Evolutionary conservation across 2,113 vertebrate species (phyloP), one percentile per base, ranked within the genome.

Genomic region (Larimichthys crocea): DNA sequence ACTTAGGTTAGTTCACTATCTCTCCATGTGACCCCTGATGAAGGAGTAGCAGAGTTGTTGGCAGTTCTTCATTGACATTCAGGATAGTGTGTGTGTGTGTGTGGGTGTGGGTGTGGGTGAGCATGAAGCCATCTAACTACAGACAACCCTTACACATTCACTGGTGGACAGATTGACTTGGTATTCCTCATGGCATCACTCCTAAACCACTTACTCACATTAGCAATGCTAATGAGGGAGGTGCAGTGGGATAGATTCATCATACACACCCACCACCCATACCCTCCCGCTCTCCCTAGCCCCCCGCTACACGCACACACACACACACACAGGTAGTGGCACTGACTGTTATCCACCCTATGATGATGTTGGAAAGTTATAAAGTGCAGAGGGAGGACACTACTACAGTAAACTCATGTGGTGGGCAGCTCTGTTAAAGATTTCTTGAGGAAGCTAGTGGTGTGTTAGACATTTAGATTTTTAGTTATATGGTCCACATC

Each of bases 151-250:
- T 67, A 67, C 84, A 77, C 76, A 85, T 88, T 87, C 74, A 85
- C 64, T 73, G 80, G 72, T 84, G 56, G 60, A 50, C 71, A 75
- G 70, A 84, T 87, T 81, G 83, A 88, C 83, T 89, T 88, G 83
- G 83, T 86, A 82, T 92, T 88, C 83, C 87, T 91, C 69, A 74
- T 86, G 82, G 83, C 75, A 83, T 53, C 68, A 68, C 77, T 80
- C 70, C 77, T 82, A 76, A 91, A 79, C 85, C 79, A 83, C 87
- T 83, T 74, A 79, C 74, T 79, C 15, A 50, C 86, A 87, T 90
- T 86, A 86, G 89, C 89, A 90, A 85, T 89, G 83, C 87, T 89
- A 88, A 92, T 89, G 76, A 35, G 35, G 56, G 57, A 74, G 55
- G 76, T 62, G 71, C 40, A 61, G 57, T 46, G 73, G 61, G 76